Percentiles rank a stretch among this genome's conserved stretches.
These are phyloP conservation scores for Cephus spinipes DNA, from an alignment of 2,888 invertebrate genomes.

Conservation along the genomic window DNA sequence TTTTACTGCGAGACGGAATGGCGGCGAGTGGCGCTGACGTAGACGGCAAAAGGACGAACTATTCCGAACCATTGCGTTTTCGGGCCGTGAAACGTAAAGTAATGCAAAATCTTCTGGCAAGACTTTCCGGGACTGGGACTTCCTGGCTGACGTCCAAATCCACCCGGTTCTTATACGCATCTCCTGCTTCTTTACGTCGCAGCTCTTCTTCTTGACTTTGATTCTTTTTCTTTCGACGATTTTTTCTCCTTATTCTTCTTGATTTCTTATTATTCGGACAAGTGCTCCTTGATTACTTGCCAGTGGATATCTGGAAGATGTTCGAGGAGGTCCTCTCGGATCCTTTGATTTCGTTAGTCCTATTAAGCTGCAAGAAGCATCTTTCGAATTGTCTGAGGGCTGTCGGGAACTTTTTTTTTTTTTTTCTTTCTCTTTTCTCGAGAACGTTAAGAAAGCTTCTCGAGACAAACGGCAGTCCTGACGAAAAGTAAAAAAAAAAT, in stretches of 20 bases:
- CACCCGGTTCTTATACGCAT: slow-evolving; percentile 28
- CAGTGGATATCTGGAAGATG: background rate
- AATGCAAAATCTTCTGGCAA: slow-evolving; percentile 39
- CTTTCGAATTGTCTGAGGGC: background rate
- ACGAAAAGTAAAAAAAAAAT: slow-evolving; percentile 12
- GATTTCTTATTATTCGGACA: background rate
- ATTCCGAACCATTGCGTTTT: slow-evolving; percentile 27
- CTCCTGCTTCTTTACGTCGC: background rate
- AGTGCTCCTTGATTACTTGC: background rate
- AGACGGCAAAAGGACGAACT: background rate
- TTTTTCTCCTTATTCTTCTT: slow-evolving; percentile 19
- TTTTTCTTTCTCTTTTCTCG: background rate
- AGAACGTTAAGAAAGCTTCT: background rate
- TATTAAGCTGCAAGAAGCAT: background rate
- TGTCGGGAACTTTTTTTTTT: background rate
- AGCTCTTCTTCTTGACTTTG: background rate
- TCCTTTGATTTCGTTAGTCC: background rate
- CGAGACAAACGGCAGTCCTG: slow-evolving; percentile 4
- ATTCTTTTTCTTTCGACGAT: slow-evolving; percentile 22
- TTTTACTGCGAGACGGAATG: too few relatives aligned
- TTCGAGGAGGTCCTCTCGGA: background rate
- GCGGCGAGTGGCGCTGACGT: background rate
- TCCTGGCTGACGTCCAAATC: slow-evolving; percentile 33
- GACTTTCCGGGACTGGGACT: background rate
- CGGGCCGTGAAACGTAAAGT: slow-evolving; percentile 29